phyloP scores from a whole-genome alignment of 1,140 invertebrate species.

The Maniola jurtina region DNA sequence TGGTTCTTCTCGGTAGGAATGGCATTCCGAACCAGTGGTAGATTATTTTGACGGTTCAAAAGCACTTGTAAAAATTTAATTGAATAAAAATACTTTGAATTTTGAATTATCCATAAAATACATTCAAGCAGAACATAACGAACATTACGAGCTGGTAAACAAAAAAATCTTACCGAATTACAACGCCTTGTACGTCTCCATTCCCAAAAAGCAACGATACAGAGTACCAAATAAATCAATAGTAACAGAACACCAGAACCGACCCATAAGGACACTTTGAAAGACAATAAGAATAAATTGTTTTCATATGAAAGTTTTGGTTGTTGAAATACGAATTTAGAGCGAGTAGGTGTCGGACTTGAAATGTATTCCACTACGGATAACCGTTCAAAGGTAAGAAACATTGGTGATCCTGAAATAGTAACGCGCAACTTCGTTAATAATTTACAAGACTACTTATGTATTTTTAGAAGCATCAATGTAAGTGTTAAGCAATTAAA shows the following conservation, averaged over 20 bases:
- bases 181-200: constrained; percentile 42
- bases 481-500: no score
- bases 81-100: no score
- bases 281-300: constrained; percentile 83
- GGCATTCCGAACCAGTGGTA: no score
- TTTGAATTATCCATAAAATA: no score
- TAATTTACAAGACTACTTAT: no score
- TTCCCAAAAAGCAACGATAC: constrained; percentile 67
- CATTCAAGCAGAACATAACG: no score
- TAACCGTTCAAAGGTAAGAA: constrained; percentile 80
- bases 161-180: constrained; percentile 7
- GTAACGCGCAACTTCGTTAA: no score
- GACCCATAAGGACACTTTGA: constrained; percentile 81
- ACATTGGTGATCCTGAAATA: constrained; percentile 79
- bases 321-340: constrained; percentile 82
- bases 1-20: no score
- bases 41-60: no score
- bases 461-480: no score
- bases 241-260: constrained; percentile 72
- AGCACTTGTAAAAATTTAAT: no score
- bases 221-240: constrained; percentile 67
- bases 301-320: constrained; percentile 83
- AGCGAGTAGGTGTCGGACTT: constrained; percentile 80
- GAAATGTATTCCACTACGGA: constrained; percentile 81
- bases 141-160: neutral